Evolutionary conservation across 92 coral and sea anemone species (phyloP).

Genomic region (Pocillopora grandis): DNA sequence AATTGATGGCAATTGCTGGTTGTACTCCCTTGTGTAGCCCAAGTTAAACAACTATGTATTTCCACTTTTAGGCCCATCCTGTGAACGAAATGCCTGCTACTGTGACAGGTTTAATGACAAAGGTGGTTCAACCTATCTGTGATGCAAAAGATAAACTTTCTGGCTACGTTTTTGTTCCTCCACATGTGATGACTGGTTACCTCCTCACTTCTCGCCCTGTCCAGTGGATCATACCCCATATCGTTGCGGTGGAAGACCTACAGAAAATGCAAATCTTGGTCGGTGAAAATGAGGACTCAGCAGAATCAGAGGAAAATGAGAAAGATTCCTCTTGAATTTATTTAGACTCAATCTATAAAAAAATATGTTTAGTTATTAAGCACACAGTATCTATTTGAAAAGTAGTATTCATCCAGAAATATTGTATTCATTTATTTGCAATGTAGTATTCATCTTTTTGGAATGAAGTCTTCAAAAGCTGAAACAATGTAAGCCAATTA

Average conservation of each 20-base stretch:
- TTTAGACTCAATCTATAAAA: too few relatives aligned
- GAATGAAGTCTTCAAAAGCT: too few relatives aligned
- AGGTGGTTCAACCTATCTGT: slow-evolving; percentile 68
- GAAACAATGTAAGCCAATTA: too few relatives aligned
- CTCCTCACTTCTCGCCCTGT: slow-evolving; percentile 91
- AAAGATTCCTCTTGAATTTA: not conserved
- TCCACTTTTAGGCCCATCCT: slow-evolving; percentile 71
- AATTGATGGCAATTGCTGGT: not conserved
- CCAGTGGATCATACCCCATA: slow-evolving; percentile 92
- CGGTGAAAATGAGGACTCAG: slow-evolving; percentile 82
- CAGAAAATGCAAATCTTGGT: slow-evolving; percentile 76
- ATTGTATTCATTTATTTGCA: too few relatives aligned
- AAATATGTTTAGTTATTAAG: too few relatives aligned
- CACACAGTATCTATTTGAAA: too few relatives aligned
- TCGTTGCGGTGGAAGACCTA: slow-evolving; percentile 83
- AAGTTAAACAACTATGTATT: not conserved
- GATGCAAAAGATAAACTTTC: slow-evolving; percentile 64
- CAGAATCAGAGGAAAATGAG: slow-evolving; percentile 54
- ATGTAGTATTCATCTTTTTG: too few relatives aligned
- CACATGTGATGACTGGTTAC: slow-evolving; percentile 84
- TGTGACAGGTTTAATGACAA: slow-evolving; percentile 69
- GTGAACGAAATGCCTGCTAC: slow-evolving; percentile 91
- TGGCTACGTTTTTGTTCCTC: slow-evolving; percentile 81
- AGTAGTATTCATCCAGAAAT: too few relatives aligned
- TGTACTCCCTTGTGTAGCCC: too few relatives aligned